These are phyloP conservation scores for Epinotia brunnichana DNA, from an alignment of 2,888 invertebrate species.

Conservation along the genomic window DNA sequence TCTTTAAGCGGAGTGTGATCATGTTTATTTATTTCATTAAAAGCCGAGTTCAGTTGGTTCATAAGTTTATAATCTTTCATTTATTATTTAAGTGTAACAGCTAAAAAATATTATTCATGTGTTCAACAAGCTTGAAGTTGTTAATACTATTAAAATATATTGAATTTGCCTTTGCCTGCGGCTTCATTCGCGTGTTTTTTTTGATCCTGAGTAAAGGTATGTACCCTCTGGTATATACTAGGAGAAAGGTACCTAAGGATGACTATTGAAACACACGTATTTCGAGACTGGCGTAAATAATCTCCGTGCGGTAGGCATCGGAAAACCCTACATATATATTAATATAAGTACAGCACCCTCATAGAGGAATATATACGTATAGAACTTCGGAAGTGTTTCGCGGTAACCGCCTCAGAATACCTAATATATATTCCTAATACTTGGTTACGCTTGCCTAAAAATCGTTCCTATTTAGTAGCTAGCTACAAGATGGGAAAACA, in stretches of 20 bases:
- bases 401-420: background rate
- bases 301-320: too few species aligned
- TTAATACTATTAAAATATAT: background rate
- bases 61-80: background rate
- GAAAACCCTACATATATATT: too few species aligned
- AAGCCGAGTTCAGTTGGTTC: slow-evolving; percentile 4
- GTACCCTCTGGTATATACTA: too few species aligned
- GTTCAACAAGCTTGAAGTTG: background rate
- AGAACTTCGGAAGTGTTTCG: slow-evolving; percentile 1
- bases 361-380: background rate
- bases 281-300: too few species aligned
- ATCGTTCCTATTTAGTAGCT: background rate
- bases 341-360: background rate
- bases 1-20: slow-evolving; percentile 9
- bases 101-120: slow-evolving; percentile 7
- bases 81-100: slow-evolving; percentile 6
- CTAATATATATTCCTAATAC: background rate
- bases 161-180: too few species aligned
- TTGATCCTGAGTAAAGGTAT: background rate
- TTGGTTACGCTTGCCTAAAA: background rate
- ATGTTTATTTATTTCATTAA: slow-evolving; percentile 8
- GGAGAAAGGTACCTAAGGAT: too few species aligned
- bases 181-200: background rate
- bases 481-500: slow-evolving; percentile 4
- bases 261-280: too few species aligned